These are phyloP conservation scores for Protophormia terraenovae DNA, from an alignment of 2,888 invertebrate genomes.

Conservation along the genomic window DNA sequence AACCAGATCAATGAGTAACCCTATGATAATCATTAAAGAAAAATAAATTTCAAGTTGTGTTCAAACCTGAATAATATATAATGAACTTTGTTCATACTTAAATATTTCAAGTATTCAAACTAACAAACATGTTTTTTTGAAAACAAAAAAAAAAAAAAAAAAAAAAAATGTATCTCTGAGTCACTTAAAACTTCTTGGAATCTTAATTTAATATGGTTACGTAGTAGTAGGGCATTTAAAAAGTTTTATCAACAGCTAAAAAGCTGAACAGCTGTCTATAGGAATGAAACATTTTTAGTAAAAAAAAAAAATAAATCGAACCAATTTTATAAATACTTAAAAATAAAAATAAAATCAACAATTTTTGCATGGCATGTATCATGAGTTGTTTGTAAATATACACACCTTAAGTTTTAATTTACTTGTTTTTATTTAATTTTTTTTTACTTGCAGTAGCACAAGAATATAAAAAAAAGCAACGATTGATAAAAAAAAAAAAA, in stretches of 20 bases:
- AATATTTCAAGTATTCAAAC: background rate
- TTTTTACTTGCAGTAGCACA: slow-evolving; percentile 24
- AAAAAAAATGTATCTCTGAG: slow-evolving; percentile 18
- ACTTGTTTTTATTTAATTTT: slow-evolving; percentile 22
- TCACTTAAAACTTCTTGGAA: slow-evolving; percentile 20
- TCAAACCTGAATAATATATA: slow-evolving; percentile 2
- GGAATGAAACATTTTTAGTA: background rate
- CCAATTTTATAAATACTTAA: slow-evolving; percentile 37
- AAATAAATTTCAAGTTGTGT: background rate
- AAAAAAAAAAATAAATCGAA: slow-evolving; percentile 20
- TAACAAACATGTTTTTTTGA: slow-evolving; percentile 23
- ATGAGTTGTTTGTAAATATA: slow-evolving; percentile 46
- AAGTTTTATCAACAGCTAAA: background rate
- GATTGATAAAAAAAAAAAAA: slow-evolving; percentile 10
- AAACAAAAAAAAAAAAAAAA: background rate
- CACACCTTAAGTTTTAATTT: slow-evolving; percentile 55
- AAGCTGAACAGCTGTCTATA: slow-evolving; percentile 50
- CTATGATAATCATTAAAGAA: background rate
- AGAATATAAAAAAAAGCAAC: slow-evolving; percentile 4
- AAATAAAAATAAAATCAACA: slow-evolving; percentile 40
- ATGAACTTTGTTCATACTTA: background rate
- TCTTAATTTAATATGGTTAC: background rate
- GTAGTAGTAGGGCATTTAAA: slow-evolving; percentile 39
- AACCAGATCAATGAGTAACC: slow-evolving; percentile 40
- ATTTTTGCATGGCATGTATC: slow-evolving; percentile 25